These are phyloP conservation scores for Rattus norvegicus DNA, from an alignment of 2,113 vertebrate genomes.

Conservation along the genomic window DNA sequence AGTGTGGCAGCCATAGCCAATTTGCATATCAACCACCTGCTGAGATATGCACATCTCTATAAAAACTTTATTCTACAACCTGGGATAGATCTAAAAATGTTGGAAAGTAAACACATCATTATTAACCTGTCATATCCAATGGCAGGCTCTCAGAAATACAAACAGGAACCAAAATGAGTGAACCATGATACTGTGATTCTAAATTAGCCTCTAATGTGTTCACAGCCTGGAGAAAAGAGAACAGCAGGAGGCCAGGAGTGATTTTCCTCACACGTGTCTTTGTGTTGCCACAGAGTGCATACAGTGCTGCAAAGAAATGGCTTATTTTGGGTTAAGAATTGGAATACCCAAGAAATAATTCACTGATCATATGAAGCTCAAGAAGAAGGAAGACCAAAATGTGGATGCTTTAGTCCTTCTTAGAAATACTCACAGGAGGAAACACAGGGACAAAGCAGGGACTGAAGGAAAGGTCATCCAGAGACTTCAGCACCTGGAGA, in stretches of 20 bases:
- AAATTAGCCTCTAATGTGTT: slow-evolving; percentile 27
- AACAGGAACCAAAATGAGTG: slow-evolving; percentile 72
- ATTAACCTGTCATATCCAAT: slow-evolving; percentile 76
- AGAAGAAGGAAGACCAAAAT: too few species aligned
- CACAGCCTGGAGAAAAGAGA: background rate
- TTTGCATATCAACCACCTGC: slow-evolving; percentile 81
- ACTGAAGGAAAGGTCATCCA: too few species aligned
- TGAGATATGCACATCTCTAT: slow-evolving; percentile 74
- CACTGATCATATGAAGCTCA: too few species aligned
- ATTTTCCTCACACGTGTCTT: slow-evolving; percentile 48
- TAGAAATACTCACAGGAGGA: too few species aligned
- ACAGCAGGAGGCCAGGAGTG: background rate
- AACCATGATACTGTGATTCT: slow-evolving; percentile 30
- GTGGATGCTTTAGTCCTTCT: too few species aligned
- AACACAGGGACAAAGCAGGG: too few species aligned
- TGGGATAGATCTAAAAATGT: slow-evolving; percentile 80
- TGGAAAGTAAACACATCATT: slow-evolving; percentile 79
- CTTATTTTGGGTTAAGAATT: background rate
- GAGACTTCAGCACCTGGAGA: too few species aligned
- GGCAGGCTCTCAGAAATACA: slow-evolving; percentile 69
- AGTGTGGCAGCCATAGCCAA: slow-evolving; percentile 77
- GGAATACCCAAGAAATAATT: too few species aligned
- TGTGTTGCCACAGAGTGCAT: slow-evolving; percentile 43
- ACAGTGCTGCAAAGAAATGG: slow-evolving; percentile 37
- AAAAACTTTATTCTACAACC: slow-evolving; percentile 80